Conservation (phyloP, 1,140 invertebrate species). For the Globodera rostochiensis region DNA sequence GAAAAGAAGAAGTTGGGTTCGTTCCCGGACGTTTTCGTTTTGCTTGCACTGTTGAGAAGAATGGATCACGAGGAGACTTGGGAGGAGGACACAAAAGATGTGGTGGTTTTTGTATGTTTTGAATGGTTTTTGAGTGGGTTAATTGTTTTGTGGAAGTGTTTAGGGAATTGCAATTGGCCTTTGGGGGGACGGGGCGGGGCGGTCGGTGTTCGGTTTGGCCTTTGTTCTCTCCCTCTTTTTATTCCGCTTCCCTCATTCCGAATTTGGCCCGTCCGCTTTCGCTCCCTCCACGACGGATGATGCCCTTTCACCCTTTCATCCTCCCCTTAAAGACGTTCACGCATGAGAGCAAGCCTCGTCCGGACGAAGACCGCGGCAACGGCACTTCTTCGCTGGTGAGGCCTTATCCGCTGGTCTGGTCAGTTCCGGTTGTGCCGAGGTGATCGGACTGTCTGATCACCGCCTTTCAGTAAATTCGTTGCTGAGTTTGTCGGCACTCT, state of each 20-base stretch:
- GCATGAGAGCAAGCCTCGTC: not conserved
- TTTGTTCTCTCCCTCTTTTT: not conserved
- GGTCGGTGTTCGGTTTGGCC: not conserved
- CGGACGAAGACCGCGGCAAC: too few relatives aligned
- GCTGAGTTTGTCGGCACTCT: conserved; percentile 42
- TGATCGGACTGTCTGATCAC: not conserved
- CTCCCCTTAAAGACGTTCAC: not conserved
- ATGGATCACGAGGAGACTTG: not conserved
- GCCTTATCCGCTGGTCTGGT: conserved; percentile 13
- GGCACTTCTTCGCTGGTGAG: not conserved
- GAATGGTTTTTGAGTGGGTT: not conserved
- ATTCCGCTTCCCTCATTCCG: not conserved
- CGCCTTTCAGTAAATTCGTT: conserved; percentile 13
- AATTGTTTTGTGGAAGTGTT: conserved; percentile 11
- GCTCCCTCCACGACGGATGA: not conserved
- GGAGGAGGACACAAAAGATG: not conserved
- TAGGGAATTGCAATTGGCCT: not conserved
- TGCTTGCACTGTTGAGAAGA: not conserved
- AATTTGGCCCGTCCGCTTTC: not conserved
- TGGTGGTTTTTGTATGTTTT: not conserved
- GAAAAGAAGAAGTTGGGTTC: too few relatives aligned
- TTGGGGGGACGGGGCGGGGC: not conserved
- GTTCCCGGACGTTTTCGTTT: too few relatives aligned
- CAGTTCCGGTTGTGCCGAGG: not conserved
- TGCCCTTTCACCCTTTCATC: not conserved